Conservation (phyloP, 1,140 invertebrate genomes). For the Drosophila simulans region DNA sequence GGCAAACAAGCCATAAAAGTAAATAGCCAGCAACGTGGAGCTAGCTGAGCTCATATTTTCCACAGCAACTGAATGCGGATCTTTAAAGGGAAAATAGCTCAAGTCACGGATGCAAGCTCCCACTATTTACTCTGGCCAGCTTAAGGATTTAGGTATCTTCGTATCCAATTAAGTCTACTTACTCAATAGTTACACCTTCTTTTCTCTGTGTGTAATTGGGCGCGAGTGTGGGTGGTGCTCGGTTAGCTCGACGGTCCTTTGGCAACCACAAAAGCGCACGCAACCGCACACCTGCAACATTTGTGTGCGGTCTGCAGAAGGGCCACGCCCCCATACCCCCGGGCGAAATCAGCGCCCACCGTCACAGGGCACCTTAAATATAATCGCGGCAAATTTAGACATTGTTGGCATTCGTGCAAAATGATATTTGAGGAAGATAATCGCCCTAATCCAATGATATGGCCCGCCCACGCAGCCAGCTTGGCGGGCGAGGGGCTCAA, state of each 20-base stretch:
- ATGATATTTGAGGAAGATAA: constrained; percentile 80
- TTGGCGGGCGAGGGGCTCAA: not conserved
- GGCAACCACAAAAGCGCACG: constrained; percentile 46
- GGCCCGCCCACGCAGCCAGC: constrained; percentile 18
- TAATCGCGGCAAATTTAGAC: constrained; percentile 69
- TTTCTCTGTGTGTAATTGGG: not conserved
- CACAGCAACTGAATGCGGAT: constrained; percentile 14
- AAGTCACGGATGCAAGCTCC: not conserved
- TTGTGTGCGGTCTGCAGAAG: constrained; percentile 30
- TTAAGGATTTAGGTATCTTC: not conserved
- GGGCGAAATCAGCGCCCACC: constrained; percentile 1
- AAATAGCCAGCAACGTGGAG: constrained; percentile 55
- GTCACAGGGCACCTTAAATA: constrained; percentile 25
- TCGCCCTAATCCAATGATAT: constrained; percentile 69
- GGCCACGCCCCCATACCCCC: constrained; percentile 1
- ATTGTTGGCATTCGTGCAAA: constrained; percentile 78
- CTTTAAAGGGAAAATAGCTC: not conserved
- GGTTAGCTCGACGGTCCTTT: constrained; percentile 12
- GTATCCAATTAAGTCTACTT: too few species aligned
- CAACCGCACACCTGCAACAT: constrained; percentile 47
- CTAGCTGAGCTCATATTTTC: constrained; percentile 5
- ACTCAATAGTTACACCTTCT: not conserved
- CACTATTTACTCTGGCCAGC: too few species aligned
- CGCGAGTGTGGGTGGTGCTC: not conserved
- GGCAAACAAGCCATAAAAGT: constrained; percentile 77